Conservation (phyloP, 2,888 invertebrate species). For the Bembecia ichneumoniformis region DNA sequence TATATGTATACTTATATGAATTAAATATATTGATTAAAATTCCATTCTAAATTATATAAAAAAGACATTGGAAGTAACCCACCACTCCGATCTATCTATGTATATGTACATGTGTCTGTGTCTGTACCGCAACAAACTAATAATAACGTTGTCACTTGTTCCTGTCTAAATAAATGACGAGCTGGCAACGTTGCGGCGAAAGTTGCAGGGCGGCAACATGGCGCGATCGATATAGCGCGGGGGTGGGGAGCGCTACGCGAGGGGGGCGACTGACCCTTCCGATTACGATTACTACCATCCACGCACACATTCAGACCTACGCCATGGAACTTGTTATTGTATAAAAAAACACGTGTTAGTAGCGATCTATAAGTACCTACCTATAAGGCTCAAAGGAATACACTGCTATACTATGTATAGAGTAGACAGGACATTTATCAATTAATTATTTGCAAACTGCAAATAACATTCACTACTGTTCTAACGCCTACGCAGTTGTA, state of each 20-base stretch:
- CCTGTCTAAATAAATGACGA: conserved; percentile 29
- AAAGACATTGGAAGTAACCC: not conserved
- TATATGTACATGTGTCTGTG: not conserved
- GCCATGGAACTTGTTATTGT: not conserved
- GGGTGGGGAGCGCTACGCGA: conserved; percentile 13
- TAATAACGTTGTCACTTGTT: not conserved
- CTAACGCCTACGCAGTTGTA: too few relatives aligned
- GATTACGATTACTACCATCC: conserved; percentile 14
- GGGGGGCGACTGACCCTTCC: conserved; percentile 36
- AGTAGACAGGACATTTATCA: too few relatives aligned
- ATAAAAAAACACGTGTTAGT: not conserved
- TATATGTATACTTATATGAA: too few relatives aligned
- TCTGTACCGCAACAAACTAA: not conserved
- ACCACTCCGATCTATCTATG: not conserved
- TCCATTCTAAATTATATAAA: not conserved
- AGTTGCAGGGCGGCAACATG: conserved; percentile 45
- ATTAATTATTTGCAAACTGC: too few relatives aligned
- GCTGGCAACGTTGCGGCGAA: conserved; percentile 55
- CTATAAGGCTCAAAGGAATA: too few relatives aligned
- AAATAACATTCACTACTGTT: too few relatives aligned
- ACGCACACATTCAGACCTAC: conserved; percentile 1
- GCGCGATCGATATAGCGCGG: conserved; percentile 20
- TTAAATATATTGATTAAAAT: too few relatives aligned
- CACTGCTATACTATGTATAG: too few relatives aligned
- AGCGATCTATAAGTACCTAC: too few relatives aligned